phyloP scores from a whole-genome alignment of 2,113 vertebrate genomes.

The Poecilia latipinna region DNA sequence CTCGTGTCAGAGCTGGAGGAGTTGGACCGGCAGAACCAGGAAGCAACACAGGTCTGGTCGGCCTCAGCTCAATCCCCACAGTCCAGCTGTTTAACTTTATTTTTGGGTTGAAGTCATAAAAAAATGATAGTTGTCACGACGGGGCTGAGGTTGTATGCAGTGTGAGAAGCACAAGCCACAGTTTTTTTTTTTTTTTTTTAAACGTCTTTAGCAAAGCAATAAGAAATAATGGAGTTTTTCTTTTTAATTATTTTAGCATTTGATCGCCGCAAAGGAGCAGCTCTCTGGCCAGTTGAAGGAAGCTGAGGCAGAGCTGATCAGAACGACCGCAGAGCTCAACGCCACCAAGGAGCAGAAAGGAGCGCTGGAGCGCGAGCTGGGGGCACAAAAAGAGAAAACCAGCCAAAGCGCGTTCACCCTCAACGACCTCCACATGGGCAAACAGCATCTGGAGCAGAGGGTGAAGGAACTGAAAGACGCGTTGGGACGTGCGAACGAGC shows the following conservation, averaged over 20 bases:
- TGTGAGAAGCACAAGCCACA: neutral
- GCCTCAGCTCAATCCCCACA: neutral
- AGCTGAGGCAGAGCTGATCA: constrained; percentile 73
- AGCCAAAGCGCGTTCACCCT: constrained; percentile 84
- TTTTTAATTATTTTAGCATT: constrained; percentile 79
- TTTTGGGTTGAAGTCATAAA: no score
- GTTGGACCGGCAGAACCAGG: constrained; percentile 93
- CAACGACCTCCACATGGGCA: constrained; percentile 86
- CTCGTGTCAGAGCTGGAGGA: constrained; percentile 89
- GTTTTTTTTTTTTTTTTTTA: no score
- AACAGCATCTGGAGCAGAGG: constrained; percentile 83
- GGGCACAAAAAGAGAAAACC: constrained; percentile 84
- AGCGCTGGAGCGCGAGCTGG: constrained; percentile 78
- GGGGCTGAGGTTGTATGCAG: no score
- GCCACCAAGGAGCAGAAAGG: constrained; percentile 79
- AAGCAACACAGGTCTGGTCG: constrained; percentile 89
- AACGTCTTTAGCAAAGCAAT: neutral
- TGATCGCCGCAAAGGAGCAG: constrained; percentile 92
- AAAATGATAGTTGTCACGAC: no score
- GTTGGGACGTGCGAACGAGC: constrained; percentile 79
- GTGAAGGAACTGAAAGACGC: constrained; percentile 84
- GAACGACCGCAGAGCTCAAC: constrained; percentile 80
- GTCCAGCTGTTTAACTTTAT: neutral
- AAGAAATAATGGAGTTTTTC: neutral
- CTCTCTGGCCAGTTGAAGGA: constrained; percentile 84